phyloP scores from a whole-genome alignment of 2,113 vertebrate genomes.

The Rhodinocichla rosea region DNA sequence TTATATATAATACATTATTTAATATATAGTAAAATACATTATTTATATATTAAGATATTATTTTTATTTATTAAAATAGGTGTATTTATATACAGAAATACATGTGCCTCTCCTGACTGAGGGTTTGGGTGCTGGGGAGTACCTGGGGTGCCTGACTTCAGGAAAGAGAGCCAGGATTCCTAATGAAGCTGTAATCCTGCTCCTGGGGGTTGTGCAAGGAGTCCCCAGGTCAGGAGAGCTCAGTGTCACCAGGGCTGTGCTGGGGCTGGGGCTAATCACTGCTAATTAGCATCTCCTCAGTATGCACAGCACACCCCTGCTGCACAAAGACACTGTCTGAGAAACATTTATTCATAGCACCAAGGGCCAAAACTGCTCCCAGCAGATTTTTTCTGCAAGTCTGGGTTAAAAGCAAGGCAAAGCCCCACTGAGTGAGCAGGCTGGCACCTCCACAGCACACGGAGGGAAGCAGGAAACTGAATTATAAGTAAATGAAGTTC shows the following conservation, averaged over 20 bases:
- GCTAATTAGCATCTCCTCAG: conserved; percentile 52
- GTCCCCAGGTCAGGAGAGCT: background rate
- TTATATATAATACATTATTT: background rate
- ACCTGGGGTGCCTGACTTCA: background rate
- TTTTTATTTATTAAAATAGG: background rate
- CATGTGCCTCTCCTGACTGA: accelerated
- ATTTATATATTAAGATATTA: background rate
- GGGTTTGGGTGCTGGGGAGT: background rate
- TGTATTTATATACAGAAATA: accelerated
- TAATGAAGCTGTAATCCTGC: background rate
- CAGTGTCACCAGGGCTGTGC: background rate
- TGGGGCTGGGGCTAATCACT: conserved; percentile 8
- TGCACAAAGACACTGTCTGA: background rate
- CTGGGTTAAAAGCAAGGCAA: background rate
- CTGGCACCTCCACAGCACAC: background rate
- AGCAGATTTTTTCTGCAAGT: background rate
- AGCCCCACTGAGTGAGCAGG: background rate
- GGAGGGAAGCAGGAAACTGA: background rate
- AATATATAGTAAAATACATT: no score
- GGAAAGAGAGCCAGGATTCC: background rate
- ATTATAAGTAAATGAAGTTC: conserved; percentile 17
- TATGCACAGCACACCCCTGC: background rate
- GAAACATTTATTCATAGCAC: background rate
- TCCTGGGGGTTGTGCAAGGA: background rate
- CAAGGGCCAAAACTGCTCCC: background rate